Conservation (phyloP, 2,113 vertebrate genomes). For the Actenoides hombroni region DNA sequence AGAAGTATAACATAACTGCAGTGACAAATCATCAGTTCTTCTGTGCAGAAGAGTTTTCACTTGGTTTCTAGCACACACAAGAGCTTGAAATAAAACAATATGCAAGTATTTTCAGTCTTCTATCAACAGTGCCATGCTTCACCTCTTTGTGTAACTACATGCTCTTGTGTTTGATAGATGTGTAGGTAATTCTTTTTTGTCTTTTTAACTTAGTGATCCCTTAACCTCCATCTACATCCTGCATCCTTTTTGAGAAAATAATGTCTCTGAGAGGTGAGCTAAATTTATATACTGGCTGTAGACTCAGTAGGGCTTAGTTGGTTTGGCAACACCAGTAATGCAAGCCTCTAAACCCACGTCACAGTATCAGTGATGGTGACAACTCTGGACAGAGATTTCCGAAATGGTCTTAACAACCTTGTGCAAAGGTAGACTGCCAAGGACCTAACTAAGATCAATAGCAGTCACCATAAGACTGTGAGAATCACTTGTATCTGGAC, state of each 20-base stretch:
- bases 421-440: background rate
- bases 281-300: background rate
- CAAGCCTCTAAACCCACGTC: background rate
- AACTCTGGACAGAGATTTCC: background rate
- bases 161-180: background rate
- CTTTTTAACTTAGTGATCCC: background rate
- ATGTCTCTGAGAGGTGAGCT: background rate
- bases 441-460: background rate
- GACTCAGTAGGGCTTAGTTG: background rate
- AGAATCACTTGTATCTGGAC: background rate
- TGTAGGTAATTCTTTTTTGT: background rate
- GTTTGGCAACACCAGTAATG: background rate
- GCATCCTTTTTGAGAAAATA: background rate
- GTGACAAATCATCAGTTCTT: background rate
- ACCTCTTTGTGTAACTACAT: background rate
- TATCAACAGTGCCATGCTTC: background rate
- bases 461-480: background rate
- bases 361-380: background rate
- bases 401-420: background rate
- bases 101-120: background rate
- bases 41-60: background rate
- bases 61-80: accelerated
- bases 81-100: background rate
- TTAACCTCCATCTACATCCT: background rate
- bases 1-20: background rate